These are phyloP conservation scores for Agelastica alni DNA, from an alignment of 2,888 invertebrate species.

Conservation along the genomic window DNA sequence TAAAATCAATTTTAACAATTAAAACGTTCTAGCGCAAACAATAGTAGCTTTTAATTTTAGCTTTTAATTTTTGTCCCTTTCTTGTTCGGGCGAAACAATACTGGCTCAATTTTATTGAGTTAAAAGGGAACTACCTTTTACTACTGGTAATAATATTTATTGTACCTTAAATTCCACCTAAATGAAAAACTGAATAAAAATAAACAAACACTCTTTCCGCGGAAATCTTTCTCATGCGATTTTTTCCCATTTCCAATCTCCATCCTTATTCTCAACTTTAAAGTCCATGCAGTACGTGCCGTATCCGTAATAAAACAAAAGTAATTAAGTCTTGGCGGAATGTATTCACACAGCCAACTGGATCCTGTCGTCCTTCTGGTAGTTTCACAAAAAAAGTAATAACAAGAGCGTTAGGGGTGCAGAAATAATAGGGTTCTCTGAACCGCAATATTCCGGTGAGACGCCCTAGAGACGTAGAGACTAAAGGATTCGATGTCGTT, in stretches of 20 bases:
- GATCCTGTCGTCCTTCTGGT: constrained; percentile 29
- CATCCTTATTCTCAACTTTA: constrained; percentile 21
- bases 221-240: not conserved
- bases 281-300: constrained; percentile 31
- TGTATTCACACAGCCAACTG: constrained; percentile 34
- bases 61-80: too few species aligned
- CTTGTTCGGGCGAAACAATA: too few species aligned
- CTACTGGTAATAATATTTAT: too few species aligned
- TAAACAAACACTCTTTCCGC: not conserved
- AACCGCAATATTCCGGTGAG: constrained; percentile 30
- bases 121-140: too few species aligned
- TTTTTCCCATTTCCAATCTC: constrained; percentile 15
- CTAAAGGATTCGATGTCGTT: constrained; percentile 18
- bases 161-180: not conserved
- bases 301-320: constrained; percentile 32
- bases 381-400: constrained; percentile 33
- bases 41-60: too few species aligned
- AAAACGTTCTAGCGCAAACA: too few species aligned
- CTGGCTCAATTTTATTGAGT: too few species aligned
- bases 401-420: constrained; percentile 33
- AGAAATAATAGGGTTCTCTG: constrained; percentile 32
- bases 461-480: constrained; percentile 25
- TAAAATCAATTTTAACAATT: too few species aligned
- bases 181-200: not conserved
- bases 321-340: constrained; percentile 33